Percentiles rank a stretch among this genome's conserved stretches.
These are phyloP conservation scores for Petrocephalus schoutedeni DNA, from an alignment of 2,797 vertebrate genomes.

Conservation along the genomic window DNA sequence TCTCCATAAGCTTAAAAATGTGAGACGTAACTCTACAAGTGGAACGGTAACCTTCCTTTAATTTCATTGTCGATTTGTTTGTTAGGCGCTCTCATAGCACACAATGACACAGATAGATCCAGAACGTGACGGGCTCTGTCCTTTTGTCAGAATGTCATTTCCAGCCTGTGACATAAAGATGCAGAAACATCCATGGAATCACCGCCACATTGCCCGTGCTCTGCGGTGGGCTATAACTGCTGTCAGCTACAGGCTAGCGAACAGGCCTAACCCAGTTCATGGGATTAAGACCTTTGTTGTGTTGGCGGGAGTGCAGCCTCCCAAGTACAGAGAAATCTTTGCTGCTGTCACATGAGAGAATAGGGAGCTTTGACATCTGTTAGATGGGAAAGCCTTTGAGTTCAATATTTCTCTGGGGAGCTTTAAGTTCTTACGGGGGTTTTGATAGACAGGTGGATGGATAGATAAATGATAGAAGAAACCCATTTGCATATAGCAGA, in stretches of 20 bases:
- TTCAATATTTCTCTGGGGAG: background rate
- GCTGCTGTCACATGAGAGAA: background rate
- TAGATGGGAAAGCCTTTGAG: background rate
- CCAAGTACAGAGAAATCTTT: background rate
- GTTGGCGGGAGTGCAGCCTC: background rate
- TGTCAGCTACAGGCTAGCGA: background rate
- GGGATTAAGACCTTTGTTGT: background rate
- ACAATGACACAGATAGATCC: background rate
- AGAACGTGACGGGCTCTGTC: background rate
- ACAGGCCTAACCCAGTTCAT: background rate
- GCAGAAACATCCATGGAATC: background rate
- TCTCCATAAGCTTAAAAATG: background rate
- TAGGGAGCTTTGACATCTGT: background rate
- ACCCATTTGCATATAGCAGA: background rate
- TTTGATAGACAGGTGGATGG: background rate
- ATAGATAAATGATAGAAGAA: background rate
- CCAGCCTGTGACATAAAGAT: background rate
- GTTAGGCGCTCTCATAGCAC: background rate
- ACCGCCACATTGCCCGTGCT: background rate
- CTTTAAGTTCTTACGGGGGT: background rate
- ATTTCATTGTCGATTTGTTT: background rate
- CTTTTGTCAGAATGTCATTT: background rate
- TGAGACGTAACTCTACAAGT: background rate
- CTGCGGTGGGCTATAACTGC: background rate
- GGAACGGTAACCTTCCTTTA: background rate